Base-by-base conservation (phyloP, 2,888 invertebrate species). In the Zonitis immaculata region DNA sequence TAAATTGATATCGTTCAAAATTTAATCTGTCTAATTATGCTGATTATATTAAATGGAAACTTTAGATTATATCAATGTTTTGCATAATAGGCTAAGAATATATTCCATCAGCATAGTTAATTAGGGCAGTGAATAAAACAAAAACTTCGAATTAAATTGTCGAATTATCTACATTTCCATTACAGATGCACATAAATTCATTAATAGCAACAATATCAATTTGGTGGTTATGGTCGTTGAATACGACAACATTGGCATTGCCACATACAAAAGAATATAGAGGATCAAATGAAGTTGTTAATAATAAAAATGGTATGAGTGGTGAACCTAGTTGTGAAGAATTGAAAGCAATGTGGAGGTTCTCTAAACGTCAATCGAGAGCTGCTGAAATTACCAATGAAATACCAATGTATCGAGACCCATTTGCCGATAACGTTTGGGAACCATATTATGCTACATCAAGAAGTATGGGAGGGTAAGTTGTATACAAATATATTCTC, bases 331-430 rank as follows among this genome's bases (percentile, higher is more conserved):
- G 85, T 47, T 94, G 94, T 73, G 91, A 92, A 62, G 89, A 93
- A 71, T 79, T 94, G 45, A 85, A 91, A 55, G 89, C 89, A 8
- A 93, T 94, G 91, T 94, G 93, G 94, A 86, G 88, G 74, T 90
- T 91, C 77, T 92, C 91, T 12, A 91, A 91, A 75, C 78, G 93
- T 54, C 92, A 93, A 77, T 90, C 91, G 45, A 82, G 92, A 32
- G 89, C 91, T 12, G 88, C 91, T 6, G 91, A 92, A 76, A 85
- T 89, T 60, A 89, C 90, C 68, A 93, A 92, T 74, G 90, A 91
- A 78, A 86, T 92, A 64, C 90, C 88, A 59, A 85, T 87, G 55
- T 90, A 87, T 76, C 83, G 87, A 47, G 91, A 91, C 71, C 90
- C 90, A 0, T 88, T 91, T 66, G 83, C 85, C 60, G 87, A 87